These are phyloP conservation scores for Volucella zonaria DNA, from an alignment of 2,888 invertebrate genomes.

Conservation along the genomic window DNA sequence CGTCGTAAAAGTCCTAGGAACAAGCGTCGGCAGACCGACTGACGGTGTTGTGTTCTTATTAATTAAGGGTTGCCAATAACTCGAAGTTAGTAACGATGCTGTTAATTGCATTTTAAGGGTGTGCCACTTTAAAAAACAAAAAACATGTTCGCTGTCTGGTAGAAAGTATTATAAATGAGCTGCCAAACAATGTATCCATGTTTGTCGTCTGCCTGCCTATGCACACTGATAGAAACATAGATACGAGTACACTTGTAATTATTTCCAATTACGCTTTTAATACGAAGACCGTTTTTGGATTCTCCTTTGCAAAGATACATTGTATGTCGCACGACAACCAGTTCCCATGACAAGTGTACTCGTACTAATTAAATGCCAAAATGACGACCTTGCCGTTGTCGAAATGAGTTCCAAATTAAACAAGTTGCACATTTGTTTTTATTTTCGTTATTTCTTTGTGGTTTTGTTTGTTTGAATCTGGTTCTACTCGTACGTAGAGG, in stretches of 20 bases:
- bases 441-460: background rate
- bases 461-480: background rate
- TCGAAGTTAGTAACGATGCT: constrained; percentile 12
- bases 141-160: constrained; percentile 38
- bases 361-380: constrained; percentile 53
- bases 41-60: constrained; percentile 31
- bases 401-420: constrained; percentile 58
- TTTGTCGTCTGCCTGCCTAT: constrained; percentile 41
- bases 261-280: constrained; percentile 58
- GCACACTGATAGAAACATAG: constrained; percentile 7
- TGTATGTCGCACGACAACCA: constrained; percentile 24
- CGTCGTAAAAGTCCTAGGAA: too few relatives aligned
- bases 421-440: constrained; percentile 18
- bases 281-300: constrained; percentile 27
- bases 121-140: constrained; percentile 29
- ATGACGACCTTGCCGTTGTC: constrained; percentile 50
- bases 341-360: constrained; percentile 39
- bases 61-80: constrained; percentile 54
- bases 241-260: constrained; percentile 40
- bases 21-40: too few relatives aligned
- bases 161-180: constrained; percentile 24
- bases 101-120: constrained; percentile 60
- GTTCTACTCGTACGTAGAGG: background rate
- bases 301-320: constrained; percentile 34
- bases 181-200: background rate